Evolutionary conservation across 2,113 vertebrate species (phyloP), one percentile per base, ranked within the genome.

Genomic region (Osmerus mordax): DNA sequence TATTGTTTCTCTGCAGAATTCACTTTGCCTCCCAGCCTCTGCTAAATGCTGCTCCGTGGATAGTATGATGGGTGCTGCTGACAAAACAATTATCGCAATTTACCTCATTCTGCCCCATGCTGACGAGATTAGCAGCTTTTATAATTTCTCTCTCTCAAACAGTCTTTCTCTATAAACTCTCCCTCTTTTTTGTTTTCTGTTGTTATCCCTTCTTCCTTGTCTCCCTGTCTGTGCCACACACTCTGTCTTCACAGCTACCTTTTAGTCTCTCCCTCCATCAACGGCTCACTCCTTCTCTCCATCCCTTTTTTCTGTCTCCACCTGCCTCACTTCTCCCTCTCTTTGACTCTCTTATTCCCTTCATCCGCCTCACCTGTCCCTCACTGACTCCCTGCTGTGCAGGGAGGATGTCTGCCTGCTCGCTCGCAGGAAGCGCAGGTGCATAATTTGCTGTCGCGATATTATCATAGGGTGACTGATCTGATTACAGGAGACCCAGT

Each of bases 81-180:
- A 71, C 65, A 72, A 67, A 15, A 52, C 9, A 61, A 62, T 72
- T 54, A 67, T 25, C 56, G 56, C 14, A 72, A 21, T 21, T 54
- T 63, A n/a, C 28, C 51, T 47, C 36, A 12, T 25, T 41, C 52
- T n/a, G 55, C 28, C 41, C n/a, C 32, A 21, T 32, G 61, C 28
- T 62, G 69, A 59, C 66, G 32, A 51, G 63, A 76, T 76, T 62
- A 76, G 41, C 28, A 60, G 47, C 28, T 67, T 60, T 56, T 59
- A 53, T 19, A 15, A 70, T 55, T 11, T 59, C 2, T 76, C 56
- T 67, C 23, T 14, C 59, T 69, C 69, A 71, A 18, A n/a, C 18
- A 52, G 14, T 67, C 47, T 56, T 28, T 69, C 25, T 67, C n/a
- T 19, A 8, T 3, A 12, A 16, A 11, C 13, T 28, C 19, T n/a